Conservation (phyloP, 2,113 vertebrate species). For the Phalacrocorax aristotelis region DNA sequence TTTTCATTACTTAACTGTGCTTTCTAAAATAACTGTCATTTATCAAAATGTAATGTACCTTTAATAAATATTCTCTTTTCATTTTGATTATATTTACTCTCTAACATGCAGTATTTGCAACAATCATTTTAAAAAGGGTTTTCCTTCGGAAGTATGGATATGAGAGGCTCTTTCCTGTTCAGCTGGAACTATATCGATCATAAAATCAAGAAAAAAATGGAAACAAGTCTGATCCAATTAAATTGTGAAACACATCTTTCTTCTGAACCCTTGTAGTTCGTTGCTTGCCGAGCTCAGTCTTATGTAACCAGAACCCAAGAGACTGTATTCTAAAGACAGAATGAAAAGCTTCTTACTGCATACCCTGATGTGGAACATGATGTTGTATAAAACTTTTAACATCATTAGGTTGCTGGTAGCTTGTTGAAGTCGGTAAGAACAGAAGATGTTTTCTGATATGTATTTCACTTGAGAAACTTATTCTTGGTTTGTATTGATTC, state of each 20-base stretch:
- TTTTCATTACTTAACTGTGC: not conserved
- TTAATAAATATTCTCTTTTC: not conserved
- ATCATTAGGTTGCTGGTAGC: not conserved
- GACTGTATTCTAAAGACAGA: not conserved
- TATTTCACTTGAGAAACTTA: not conserved
- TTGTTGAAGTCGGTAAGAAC: not conserved
- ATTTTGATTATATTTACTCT: not conserved
- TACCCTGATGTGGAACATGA: not conserved
- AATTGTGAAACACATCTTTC: conserved; percentile 45
- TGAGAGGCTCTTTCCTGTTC: not conserved
- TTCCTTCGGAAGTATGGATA: not conserved
- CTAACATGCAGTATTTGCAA: not conserved
- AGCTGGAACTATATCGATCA: not conserved
- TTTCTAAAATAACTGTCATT: not conserved
- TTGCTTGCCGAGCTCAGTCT: conserved; percentile 1
- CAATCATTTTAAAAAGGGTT: not conserved
- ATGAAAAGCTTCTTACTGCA: not conserved
- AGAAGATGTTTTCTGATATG: not conserved
- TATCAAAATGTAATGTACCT: not conserved
- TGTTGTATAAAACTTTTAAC: not conserved
- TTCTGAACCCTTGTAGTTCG: conserved; percentile 57
- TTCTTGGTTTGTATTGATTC: not conserved
- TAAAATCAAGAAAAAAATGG: conserved; percentile 41
- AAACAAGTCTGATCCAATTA: conserved; percentile 43
- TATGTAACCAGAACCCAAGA: conserved; percentile 50